Evolutionary conservation across 1,140 invertebrate species (phyloP).

Genomic region (Magallana gigas): DNA sequence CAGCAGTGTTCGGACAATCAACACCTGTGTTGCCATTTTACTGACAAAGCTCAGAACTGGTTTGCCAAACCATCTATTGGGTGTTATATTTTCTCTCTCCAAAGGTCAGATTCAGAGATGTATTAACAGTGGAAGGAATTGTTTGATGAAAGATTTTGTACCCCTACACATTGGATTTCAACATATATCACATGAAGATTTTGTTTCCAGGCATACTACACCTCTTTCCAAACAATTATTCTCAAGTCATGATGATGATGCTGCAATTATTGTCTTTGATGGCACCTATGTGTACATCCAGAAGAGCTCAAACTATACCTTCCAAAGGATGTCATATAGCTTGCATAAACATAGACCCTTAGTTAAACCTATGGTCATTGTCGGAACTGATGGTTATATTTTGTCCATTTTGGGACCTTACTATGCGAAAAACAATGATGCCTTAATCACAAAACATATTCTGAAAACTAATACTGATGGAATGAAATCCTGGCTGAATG

Average conservation of each 20-base stretch:
- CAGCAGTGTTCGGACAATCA: too few relatives aligned
- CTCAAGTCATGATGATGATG: not conserved
- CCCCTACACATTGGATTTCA: slow-evolving; percentile 39
- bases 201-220: slow-evolving; percentile 25
- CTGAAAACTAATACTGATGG: slow-evolving; percentile 25
- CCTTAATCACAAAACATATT: slow-evolving; percentile 41
- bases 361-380: slow-evolving; percentile 37
- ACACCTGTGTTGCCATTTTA: too few relatives aligned
- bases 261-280: slow-evolving; percentile 38
- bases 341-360: slow-evolving; percentile 46
- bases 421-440: not conserved
- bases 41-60: too few relatives aligned
- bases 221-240: slow-evolving; percentile 21
- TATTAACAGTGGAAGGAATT: not conserved
- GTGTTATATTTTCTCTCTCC: too few relatives aligned
- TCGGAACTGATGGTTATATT: slow-evolving; percentile 44
- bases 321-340: slow-evolving; percentile 31
- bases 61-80: too few relatives aligned
- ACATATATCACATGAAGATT: slow-evolving; percentile 38
- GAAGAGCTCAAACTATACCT: slow-evolving; percentile 36
- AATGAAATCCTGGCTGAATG: slow-evolving; percentile 2
- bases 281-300: slow-evolving; percentile 45
- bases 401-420: slow-evolving; percentile 41
- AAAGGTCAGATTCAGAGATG: too few relatives aligned
- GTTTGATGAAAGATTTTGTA: slow-evolving; percentile 7